Evolutionary conservation across 2,113 vertebrate genomes (phyloP), one percentile per base, ranked within the genome.

Genomic region (Dolichotis patagonum): DNA sequence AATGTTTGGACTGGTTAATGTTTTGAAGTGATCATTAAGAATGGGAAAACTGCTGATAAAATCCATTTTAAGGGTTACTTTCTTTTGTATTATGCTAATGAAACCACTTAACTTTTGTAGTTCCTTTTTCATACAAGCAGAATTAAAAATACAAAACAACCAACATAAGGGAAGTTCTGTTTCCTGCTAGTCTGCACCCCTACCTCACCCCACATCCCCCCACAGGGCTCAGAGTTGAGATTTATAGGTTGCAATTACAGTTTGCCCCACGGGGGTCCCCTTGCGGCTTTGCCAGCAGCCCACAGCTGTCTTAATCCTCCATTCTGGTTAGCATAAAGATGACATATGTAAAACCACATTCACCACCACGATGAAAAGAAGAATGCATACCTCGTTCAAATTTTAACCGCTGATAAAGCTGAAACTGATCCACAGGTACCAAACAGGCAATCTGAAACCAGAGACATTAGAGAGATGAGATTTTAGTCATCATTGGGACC

Each of bases 341-440:
- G 65, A 94, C 86, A 85, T 32, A 7, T 5, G 62, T 49, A 58
- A 94, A 92, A 38, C 60, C 82, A 84, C 85, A 87, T 11, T 62
- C 56, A 46, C 30, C 91, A 77, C 19, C 2, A 7, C 65, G 82
- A 87, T 54, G 16, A 83, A 87, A 62, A 94, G 60, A 77, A 67
- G 32, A 86, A n/a, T 92, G 67, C 96, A 3, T 95, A 99, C 99
- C 99, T 99, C 99, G 98, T 98, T 99, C 99, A 98, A 99, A 99
- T 98, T 99, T 99, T 98, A 99, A 97, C 75, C 99, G 99, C 98
- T 99, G 99, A 98, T 99, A 99, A 63, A 99, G 98, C 77, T 99
- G 98, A 97, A 99, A 98, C 96, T 99, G 99, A 89, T 99, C 99
- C 80, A 98, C 98, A 35, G 99, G 97, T 80, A 99, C 99, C 98